These are phyloP conservation scores for Calycopis cecrops DNA, from an alignment of 1,140 invertebrate species.

Conservation along the genomic window DNA sequence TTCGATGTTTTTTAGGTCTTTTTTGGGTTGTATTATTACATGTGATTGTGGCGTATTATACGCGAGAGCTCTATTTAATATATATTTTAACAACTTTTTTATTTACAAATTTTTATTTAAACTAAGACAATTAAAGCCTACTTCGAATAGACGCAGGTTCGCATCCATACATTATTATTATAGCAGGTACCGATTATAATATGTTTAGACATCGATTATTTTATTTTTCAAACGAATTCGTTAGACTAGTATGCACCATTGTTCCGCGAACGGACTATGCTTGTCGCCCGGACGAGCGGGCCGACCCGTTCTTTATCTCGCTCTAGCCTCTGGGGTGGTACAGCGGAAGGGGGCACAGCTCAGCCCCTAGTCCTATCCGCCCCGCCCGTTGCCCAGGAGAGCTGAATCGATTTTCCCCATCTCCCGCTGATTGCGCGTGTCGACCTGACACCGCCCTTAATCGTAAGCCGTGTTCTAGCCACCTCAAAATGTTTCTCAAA, in stretches of 20 bases:
- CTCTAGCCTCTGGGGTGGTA: slow-evolving; percentile 23
- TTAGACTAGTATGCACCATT: slow-evolving; percentile 70
- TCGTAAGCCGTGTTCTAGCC: slow-evolving; percentile 43
- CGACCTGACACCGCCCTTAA: slow-evolving; percentile 37
- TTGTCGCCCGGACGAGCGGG: slow-evolving; percentile 15
- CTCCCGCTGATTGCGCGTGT: slow-evolving; percentile 35
- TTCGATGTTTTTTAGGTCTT: slow-evolving; percentile 71
- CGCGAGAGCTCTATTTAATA: slow-evolving; percentile 51
- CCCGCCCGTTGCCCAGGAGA: slow-evolving; percentile 32
- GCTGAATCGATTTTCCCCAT: slow-evolving; percentile 61
- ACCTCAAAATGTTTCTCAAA: slow-evolving; percentile 68
- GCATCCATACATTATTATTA: slow-evolving; percentile 71
- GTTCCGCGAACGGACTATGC: slow-evolving; percentile 50
- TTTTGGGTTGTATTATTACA: slow-evolving; percentile 45
- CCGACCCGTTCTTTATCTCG: slow-evolving; percentile 27
- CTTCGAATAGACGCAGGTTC: slow-evolving; percentile 71
- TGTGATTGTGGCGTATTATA: slow-evolving; percentile 45
- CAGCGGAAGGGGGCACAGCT: slow-evolving; percentile 18
- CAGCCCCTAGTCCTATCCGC: slow-evolving; percentile 22
- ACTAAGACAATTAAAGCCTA: slow-evolving; percentile 74
- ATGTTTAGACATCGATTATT: slow-evolving; percentile 61
- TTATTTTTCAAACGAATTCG: slow-evolving; percentile 52
- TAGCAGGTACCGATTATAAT: slow-evolving; percentile 69
- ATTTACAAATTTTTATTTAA: slow-evolving; percentile 73
- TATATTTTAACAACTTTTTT: slow-evolving; percentile 49